Conservation (phyloP, 2,888 invertebrate species). For the Dromius quadrimaculatus region DNA sequence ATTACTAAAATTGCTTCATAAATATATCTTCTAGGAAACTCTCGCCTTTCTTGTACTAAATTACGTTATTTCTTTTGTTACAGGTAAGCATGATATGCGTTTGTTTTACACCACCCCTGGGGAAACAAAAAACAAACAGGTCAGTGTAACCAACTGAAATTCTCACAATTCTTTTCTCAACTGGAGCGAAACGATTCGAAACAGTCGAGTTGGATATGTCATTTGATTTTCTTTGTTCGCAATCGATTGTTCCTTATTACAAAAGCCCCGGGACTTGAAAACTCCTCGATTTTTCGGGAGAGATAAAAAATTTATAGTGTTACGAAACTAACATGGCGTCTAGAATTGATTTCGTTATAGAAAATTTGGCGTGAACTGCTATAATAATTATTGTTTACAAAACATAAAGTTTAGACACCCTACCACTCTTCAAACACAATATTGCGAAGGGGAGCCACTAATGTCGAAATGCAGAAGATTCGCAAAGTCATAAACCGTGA, state of each 20-base stretch:
- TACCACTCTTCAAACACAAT: not conserved
- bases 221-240: conserved; percentile 40
- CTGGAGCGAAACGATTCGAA: conserved; percentile 31
- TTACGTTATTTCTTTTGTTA: conserved; percentile 29
- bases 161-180: conserved; percentile 35
- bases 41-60: not conserved
- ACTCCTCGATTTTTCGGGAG: conserved; percentile 9
- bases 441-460: too few species aligned
- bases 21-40: not conserved
- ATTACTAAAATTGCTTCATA: not conserved
- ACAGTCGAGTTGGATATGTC: conserved; percentile 26
- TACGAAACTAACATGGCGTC: conserved; percentile 1
- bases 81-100: conserved; percentile 28
- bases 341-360: not conserved
- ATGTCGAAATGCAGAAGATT: conserved; percentile 6
- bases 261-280: too few species aligned
- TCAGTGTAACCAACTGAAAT: conserved; percentile 30
- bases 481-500: conserved; percentile 40
- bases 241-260: conserved; percentile 20
- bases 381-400: too few species aligned
- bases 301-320: too few species aligned
- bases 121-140: conserved; percentile 32
- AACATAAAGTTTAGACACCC: too few species aligned
- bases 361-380: not conserved
- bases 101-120: conserved; percentile 17